A percentile compares a stretch with the other conserved stretches of the same genome.
Conservation (phyloP, 2,797 vertebrate genomes). For the Brotula barbata region DNA sequence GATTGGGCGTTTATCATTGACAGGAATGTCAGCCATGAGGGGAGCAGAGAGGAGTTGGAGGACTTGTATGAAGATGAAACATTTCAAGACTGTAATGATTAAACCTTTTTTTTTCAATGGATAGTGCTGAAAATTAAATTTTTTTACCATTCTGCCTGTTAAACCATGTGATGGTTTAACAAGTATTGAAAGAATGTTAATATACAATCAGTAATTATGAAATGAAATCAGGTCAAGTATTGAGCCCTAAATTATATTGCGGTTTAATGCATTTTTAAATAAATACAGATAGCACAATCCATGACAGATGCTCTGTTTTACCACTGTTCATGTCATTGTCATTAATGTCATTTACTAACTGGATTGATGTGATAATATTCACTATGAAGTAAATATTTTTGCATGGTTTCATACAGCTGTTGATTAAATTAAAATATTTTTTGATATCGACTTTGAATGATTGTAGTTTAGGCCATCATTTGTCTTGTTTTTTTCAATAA, state of each 20-base stretch:
- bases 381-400: conserved; percentile 56
- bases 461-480: background rate
- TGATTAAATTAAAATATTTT: conserved; percentile 52
- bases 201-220: too few species aligned
- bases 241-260: background rate
- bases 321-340: background rate
- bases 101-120: too few species aligned
- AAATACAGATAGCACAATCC: too few species aligned
- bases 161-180: background rate
- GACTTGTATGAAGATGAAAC: conserved; percentile 79
- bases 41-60: conserved; percentile 80
- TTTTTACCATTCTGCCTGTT: too few species aligned
- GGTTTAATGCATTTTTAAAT: too few species aligned
- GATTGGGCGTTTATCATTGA: conserved; percentile 34
- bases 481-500: background rate
- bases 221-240: background rate
- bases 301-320: background rate
- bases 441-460: conserved; percentile 8
- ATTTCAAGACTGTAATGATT: conserved; percentile 24
- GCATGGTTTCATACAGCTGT: conserved; percentile 63
- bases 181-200: background rate
- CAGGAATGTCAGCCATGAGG: conserved; percentile 72
- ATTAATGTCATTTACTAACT: conserved; percentile 16
- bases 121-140: too few species aligned
- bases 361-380: conserved; percentile 52